Base-by-base conservation (phyloP, 2,113 vertebrate species). In the Brachyistius frenatus region DNA sequence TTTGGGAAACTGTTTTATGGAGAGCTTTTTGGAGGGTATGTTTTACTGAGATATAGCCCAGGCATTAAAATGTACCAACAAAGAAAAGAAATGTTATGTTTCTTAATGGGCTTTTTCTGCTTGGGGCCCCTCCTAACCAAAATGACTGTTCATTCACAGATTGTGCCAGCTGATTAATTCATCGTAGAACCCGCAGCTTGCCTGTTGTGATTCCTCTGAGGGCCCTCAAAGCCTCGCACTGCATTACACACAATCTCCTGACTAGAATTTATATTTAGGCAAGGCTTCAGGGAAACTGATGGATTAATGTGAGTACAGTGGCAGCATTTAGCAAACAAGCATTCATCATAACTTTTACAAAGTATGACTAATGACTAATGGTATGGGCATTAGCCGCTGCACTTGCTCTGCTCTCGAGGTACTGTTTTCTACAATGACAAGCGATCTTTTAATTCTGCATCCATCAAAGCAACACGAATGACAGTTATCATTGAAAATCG, bases 81-180 rank as follows among this genome's bases (percentile, higher is more conserved):
- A 81, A 87, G 78, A 86, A 76, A 60, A 65, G 52, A 76, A 66
- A 49, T 64, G 63, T 70, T 71, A 73, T 88, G 77, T 86, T 84
- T 83, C 81, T 78, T 90, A 87, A 89, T 83, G 83, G 41, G 33
- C 35, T 74, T 87, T 89, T 80, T 78, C 57, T 81, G 73, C 81
- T 84, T 8, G 52, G 60, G 66, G 69, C 55, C 70, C 76, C 71
- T 79, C 55, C 65, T 52, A 71, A 74, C 57, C 31, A 58, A 73
- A 70, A 80, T 58, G 68, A 36, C 44, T 80, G 73, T 67, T 86
- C 78, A 78, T 87, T 92, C 84, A 84, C 52, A 88, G 82, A 86
- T 83, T 87, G 74, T 36, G 80, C 44, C 64, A 58, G 76, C 75
- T 89, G 89, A 92, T 91, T 88, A 83, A 90, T 91, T 89, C 78